Evolutionary conservation across 2,113 vertebrate genomes (phyloP), one percentile per base, ranked within the genome.

Genomic region (Ramphastos sulfuratus): DNA sequence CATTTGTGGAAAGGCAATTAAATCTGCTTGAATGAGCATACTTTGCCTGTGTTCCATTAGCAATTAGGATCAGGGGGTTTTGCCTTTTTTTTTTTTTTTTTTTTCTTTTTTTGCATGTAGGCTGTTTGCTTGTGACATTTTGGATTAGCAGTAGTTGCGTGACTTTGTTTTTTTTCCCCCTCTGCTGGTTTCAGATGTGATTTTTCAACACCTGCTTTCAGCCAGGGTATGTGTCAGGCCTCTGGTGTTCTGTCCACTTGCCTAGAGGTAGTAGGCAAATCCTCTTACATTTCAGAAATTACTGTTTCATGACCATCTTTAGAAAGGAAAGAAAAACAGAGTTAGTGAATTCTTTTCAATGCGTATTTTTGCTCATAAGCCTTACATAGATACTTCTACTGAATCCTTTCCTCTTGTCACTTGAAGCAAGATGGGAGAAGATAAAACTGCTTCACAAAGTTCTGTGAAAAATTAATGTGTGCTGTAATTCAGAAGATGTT

Each of bases 401-500:
- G 78, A 77, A 71, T 70, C 17, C 16, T 72, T 78, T 78, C 46
- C 33, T 67, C 58, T 65, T 82, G 24, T 56, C 30, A 33, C 75
- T 55, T 69, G 50, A 81, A 85, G 54, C 35, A 35, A 52, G 44
- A 74, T 76, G 55, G 33, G 50, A 84, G 82, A 64, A 77, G 75
- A 72, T 59, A 84, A 82, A 92, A 70, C 54, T 55, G 55, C 56
- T 79, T 75, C 44, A 14, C 77, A 55, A 46, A 84, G 56, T 79
- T 79, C 55, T 2, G 25, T 93, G 75, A 92, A 95, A 93, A 95
- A 93, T 89, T 93, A 93, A 93, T 70, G 81, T 35, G 44, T 65
- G 15, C 44, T 92, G 77, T 87, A 85, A 91, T 91, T 94, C 89
- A 93, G 86, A 89, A 58, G 82, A 79, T 35, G 19, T 87, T 82